Evolutionary conservation across 2,888 invertebrate species (phyloP).

Genomic region (Cosmorhoe ocellata): DNA sequence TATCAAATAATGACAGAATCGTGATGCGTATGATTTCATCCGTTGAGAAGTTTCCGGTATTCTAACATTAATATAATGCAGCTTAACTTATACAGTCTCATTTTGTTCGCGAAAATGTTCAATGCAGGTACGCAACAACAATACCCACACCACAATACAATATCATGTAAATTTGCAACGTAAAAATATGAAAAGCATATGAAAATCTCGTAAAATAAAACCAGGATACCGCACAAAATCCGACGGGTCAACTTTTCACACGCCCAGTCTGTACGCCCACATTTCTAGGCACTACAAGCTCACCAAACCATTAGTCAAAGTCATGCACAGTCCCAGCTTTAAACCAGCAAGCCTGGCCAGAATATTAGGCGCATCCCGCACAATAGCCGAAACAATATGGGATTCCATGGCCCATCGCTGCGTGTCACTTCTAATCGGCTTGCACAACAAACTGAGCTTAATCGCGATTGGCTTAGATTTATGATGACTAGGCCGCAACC

Average conservation of each 20-base stretch:
- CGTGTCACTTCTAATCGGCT: conserved; percentile 1
- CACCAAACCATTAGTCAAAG: conserved; percentile 20
- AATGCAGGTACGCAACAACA: too few species aligned
- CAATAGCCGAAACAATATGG: conserved; percentile 33
- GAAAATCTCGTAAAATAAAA: conserved; percentile 1
- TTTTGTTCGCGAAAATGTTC: too few species aligned
- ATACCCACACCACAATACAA: too few species aligned
- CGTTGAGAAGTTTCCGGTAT: too few species aligned
- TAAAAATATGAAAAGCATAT: conserved; percentile 1
- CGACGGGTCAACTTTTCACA: conserved; percentile 10
- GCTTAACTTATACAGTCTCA: too few species aligned
- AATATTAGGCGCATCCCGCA: conserved; percentile 26
- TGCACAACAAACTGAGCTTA: background rate
- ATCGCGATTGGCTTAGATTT: background rate
- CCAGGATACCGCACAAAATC: background rate
- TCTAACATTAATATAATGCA: too few species aligned
- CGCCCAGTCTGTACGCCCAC: conserved; percentile 7
- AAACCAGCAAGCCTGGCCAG: conserved; percentile 8
- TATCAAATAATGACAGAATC: too few species aligned
- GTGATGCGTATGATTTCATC: too few species aligned
- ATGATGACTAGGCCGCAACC: background rate
- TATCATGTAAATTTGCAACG: background rate
- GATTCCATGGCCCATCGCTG: conserved; percentile 26
- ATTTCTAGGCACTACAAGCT: conserved; percentile 12
- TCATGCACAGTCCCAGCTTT: conserved; percentile 18